A percentile compares a stretch with the other conserved stretches of the same genome.
Evolutionary conservation across 2,113 vertebrate species (phyloP).

Genomic region (Onychostoma macrolepis): DNA sequence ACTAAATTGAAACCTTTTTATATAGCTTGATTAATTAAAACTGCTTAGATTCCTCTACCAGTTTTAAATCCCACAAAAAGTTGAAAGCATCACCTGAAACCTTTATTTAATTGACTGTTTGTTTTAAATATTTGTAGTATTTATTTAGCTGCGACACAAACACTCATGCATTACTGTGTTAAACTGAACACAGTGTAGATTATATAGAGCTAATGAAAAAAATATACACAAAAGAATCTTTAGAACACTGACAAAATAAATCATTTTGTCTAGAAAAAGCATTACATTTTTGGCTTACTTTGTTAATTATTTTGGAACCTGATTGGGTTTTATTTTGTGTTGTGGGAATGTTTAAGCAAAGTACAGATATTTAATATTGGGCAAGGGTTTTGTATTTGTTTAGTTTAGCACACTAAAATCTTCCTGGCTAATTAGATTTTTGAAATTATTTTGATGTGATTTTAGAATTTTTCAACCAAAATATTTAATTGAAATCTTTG

Average conservation of each 20-base stretch:
- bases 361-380: neutral
- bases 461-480: neutral
- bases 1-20: neutral
- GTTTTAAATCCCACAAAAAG: neutral
- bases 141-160: neutral
- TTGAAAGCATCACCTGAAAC: neutral
- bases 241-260: neutral
- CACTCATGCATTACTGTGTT: neutral
- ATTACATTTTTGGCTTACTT: neutral
- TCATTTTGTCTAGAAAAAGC: neutral
- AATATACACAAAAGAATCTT: neutral
- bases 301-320: neutral
- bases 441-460: neutral
- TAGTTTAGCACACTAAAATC: neutral
- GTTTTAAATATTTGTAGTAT: conserved; percentile 11
- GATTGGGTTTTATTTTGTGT: neutral
- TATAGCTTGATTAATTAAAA: neutral
- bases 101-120: neutral
- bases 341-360: neutral
- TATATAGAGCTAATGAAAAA: neutral
- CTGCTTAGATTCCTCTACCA: neutral
- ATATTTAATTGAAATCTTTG: neutral
- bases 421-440: neutral
- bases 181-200: neutral
- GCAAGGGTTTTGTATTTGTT: conserved; percentile 1